Conservation (phyloP, 1,140 invertebrate species). For the Phenacoccus solenopsis region DNA sequence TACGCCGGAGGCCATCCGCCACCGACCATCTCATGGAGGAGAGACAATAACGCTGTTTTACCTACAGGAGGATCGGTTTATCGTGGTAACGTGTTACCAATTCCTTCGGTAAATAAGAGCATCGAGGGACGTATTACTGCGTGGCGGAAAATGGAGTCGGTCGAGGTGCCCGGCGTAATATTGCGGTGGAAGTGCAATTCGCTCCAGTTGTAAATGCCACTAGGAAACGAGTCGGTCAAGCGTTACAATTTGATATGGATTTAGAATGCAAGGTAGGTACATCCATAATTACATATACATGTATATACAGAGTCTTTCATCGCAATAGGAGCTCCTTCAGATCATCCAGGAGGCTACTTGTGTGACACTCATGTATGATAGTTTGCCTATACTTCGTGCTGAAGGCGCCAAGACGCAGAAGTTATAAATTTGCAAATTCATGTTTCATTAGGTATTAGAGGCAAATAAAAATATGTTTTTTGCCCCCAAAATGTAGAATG, state of each 20-base stretch:
- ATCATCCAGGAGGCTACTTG: too few species aligned
- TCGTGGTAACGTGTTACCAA: slow-evolving; percentile 73
- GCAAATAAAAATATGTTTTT: too few species aligned
- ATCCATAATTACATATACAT: too few species aligned
- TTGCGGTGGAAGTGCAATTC: slow-evolving; percentile 81
- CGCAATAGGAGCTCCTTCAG: too few species aligned
- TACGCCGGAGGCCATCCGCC: slow-evolving; percentile 70
- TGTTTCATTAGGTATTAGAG: too few species aligned
- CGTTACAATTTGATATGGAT: slow-evolving; percentile 83
- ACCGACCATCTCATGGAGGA: slow-evolving; percentile 76
- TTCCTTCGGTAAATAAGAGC: slow-evolving; percentile 64
- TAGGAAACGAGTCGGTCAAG: slow-evolving; percentile 65
- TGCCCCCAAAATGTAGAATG: too few species aligned
- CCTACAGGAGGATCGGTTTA: slow-evolving; percentile 75
- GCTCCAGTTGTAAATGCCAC: slow-evolving; percentile 72
- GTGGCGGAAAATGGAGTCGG: slow-evolving; percentile 85
- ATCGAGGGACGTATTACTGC: slow-evolving; percentile 85
- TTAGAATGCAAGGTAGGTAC: slow-evolving; percentile 57
- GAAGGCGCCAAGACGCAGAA: too few species aligned
- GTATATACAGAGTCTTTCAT: too few species aligned
- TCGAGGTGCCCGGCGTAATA: slow-evolving; percentile 66
- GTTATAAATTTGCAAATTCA: too few species aligned
- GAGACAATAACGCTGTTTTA: slow-evolving; percentile 84
- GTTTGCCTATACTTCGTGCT: too few species aligned
- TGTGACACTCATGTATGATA: too few species aligned